Evolutionary conservation across 2,888 invertebrate species (phyloP), one percentile per base, ranked within the genome.

Genomic region (Apotomis turbidana): DNA sequence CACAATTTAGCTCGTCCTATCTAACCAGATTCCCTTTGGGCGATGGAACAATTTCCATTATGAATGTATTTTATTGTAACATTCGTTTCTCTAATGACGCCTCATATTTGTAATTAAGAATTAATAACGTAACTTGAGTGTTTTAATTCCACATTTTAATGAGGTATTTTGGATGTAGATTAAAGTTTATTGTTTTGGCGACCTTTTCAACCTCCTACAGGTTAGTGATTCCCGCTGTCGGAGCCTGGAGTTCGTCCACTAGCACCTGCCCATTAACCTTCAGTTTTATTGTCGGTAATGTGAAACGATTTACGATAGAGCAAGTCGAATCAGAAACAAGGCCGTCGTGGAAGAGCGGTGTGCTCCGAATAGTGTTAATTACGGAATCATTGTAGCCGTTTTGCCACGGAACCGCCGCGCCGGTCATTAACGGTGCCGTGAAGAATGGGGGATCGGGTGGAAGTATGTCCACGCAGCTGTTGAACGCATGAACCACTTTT

Each of bases 321-420:
- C 88, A 86, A 81, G 76, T 80, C 90, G 83, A 90, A 92, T 91
- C 82, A 84, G 81, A 92, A 92, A 92, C 90, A 91, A 91, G 91
- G 89, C 87, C 89, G 86, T 83, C 79, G 82, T 85, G 84, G 83
- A 81, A 85, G 83, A 86, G 81, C 83, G 86, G 84, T 85, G 87
- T 88, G 88, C 84, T 85, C 85, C 80, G 88, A 85, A 87, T 88
- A 83, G 84, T 85, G 81, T 90, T 90, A 90, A 92, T 91, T 91
- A 88, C 85, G 81, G 85, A 87, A 87, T 83, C 82, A 83, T 85
- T 84, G 84, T 84, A 76, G 82, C 79, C 79, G 77, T 83, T 87
- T 86, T 85, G 83, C 82, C 79, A 86, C 84, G 85, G 86, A 86
- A 82, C 80, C 84, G 85, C 83, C 79, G 81, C 78, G 80, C 73